phyloP scores from a whole-genome alignment of 2,797 vertebrate species.

The Myotis vivesi region DNA sequence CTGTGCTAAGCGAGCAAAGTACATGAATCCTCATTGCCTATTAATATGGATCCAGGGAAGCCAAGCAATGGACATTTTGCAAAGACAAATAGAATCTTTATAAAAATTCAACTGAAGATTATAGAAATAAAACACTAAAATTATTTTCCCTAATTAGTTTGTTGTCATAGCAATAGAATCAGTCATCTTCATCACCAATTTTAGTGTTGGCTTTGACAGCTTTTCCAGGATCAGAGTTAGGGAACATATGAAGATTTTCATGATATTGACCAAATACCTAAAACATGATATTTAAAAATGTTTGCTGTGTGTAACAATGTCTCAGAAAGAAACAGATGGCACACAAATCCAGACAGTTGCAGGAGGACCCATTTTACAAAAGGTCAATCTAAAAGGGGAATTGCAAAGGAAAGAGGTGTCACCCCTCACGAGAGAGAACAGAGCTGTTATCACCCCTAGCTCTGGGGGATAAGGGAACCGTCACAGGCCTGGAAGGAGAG shows the following conservation, averaged over 20 bases:
- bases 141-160: not conserved
- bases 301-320: not conserved
- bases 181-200: not conserved
- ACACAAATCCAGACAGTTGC: not conserved
- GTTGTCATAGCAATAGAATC: not conserved
- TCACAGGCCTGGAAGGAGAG: not conserved
- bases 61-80: not conserved
- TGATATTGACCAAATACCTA: not conserved
- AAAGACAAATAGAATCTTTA: not conserved
- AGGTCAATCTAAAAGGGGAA: not conserved
- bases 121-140: not conserved
- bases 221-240: not conserved
- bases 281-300: not conserved
- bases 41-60: not conserved
- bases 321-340: not conserved
- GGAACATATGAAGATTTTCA: not conserved
- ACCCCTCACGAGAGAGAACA: not conserved
- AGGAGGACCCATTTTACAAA: not conserved
- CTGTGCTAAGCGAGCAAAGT: not conserved
- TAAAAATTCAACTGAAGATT: not conserved
- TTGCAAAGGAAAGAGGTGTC: not conserved
- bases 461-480: not conserved
- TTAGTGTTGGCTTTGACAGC: not conserved
- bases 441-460: not conserved
- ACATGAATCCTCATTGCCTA: not conserved